Percentiles rank a stretch among this genome's conserved stretches.
phyloP scores from a whole-genome alignment of 1,140 invertebrate genomes.

The Trichonephila clavata region DNA sequence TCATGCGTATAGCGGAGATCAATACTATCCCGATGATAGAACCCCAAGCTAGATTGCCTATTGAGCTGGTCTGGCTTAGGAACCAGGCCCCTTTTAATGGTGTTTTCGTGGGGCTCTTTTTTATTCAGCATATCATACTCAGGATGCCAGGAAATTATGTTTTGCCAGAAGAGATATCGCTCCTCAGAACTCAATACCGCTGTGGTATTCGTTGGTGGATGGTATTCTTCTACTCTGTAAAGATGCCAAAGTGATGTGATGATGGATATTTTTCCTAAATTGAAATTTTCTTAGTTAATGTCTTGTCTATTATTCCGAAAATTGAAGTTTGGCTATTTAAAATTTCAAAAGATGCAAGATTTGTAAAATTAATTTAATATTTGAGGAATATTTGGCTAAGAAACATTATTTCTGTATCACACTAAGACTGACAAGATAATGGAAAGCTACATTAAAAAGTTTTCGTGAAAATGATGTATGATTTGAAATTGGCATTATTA shows the following conservation, averaged over 20 bases:
- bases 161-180: conserved; percentile 60
- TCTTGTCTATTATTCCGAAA: too few relatives aligned
- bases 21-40: conserved; percentile 72
- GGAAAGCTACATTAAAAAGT: too few relatives aligned
- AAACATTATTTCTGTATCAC: too few relatives aligned
- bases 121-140: conserved; percentile 36
- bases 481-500: too few relatives aligned
- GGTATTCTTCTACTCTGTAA: background rate
- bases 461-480: too few relatives aligned
- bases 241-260: background rate
- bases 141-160: conserved; percentile 65
- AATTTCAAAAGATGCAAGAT: too few relatives aligned
- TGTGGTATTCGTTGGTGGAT: background rate
- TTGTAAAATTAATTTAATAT: too few relatives aligned
- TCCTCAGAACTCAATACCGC: conserved; percentile 10
- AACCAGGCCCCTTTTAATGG: conserved; percentile 68
- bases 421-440: too few relatives aligned
- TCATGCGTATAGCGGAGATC: conserved; percentile 73
- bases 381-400: too few relatives aligned
- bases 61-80: conserved; percentile 69
- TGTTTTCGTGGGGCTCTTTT: conserved; percentile 51
- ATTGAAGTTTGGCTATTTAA: too few relatives aligned
- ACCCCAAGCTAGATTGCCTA: conserved; percentile 72
- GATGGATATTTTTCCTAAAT: background rate
- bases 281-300: too few relatives aligned